Evolutionary conservation across 2,113 vertebrate genomes (phyloP).

Genomic region (Salvelinus fontinalis): DNA sequence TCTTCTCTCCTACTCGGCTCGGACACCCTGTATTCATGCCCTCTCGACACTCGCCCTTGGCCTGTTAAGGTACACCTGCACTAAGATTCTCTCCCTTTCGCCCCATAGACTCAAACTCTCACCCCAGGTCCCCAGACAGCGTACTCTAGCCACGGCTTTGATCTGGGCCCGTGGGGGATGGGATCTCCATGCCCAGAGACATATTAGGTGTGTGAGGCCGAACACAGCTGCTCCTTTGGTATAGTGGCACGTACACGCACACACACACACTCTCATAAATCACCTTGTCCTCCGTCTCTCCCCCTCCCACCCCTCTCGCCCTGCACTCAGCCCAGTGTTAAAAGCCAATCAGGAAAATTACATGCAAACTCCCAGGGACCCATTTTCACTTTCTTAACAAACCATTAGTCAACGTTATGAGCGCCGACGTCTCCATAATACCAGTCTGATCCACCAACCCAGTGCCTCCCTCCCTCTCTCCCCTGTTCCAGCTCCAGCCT

Average conservation of each 20-base stretch:
- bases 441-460: conserved; percentile 50
- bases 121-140: conserved; percentile 57
- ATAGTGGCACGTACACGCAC: conserved; percentile 62
- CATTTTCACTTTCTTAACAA: conserved; percentile 82
- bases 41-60: no score
- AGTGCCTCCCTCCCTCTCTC: conserved; percentile 32
- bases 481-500: neutral
- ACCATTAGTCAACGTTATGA: conserved; percentile 81
- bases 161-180: conserved; percentile 75
- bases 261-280: conserved; percentile 85
- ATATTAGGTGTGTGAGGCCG: conserved; percentile 89
- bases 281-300: conserved; percentile 68
- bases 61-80: no score
- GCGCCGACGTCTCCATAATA: conserved; percentile 72
- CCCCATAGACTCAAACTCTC: no score
- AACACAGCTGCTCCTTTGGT: conserved; percentile 86
- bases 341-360: conserved; percentile 99
- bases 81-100: neutral
- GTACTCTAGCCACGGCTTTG: conserved; percentile 66
- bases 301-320: conserved; percentile 72
- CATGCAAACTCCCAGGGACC: conserved; percentile 90
- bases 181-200: conserved; percentile 81
- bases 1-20: neutral
- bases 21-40: no score
- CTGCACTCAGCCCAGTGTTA: conserved; percentile 81